phyloP scores from a whole-genome alignment of 2,113 vertebrate genomes.

The Poeciliopsis prolifica region DNA sequence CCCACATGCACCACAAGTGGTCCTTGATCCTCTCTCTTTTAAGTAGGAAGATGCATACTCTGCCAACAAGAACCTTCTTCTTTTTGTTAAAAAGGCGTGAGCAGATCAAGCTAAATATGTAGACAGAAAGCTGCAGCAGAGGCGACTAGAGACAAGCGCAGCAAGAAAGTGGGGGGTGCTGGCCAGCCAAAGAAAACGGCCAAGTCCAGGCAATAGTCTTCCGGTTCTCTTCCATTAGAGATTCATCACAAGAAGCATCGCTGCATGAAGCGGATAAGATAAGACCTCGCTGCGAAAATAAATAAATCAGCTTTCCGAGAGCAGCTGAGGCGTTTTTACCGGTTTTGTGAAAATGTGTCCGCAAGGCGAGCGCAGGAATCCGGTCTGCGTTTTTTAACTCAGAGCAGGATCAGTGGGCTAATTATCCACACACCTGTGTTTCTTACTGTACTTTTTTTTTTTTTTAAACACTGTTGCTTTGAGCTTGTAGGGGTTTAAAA shows the following conservation, averaged over 20 bases:
- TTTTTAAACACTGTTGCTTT: not conserved
- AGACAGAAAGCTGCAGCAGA: constrained; percentile 28
- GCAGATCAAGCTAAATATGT: constrained; percentile 30
- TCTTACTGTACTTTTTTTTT: not conserved
- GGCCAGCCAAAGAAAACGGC: constrained; percentile 56
- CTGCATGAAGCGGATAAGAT: constrained; percentile 58
- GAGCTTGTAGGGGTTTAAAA: not conserved
- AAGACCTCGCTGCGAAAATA: constrained; percentile 46
- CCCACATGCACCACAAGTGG: constrained; percentile 25
- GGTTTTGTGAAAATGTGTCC: constrained; percentile 28
- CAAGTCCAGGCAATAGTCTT: constrained; percentile 68
- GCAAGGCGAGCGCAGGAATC: constrained; percentile 45
- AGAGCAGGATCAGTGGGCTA: constrained; percentile 37
- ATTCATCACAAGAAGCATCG: constrained; percentile 60
- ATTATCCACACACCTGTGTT: constrained; percentile 1
- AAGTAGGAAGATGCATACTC: constrained; percentile 26
- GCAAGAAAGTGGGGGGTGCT: constrained; percentile 10
- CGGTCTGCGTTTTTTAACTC: constrained; percentile 44
- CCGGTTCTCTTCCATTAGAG: constrained; percentile 60
- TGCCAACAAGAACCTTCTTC: constrained; percentile 29
- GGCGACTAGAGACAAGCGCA: constrained; percentile 18
- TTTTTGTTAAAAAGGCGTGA: constrained; percentile 33
- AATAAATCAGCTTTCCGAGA: constrained; percentile 24
- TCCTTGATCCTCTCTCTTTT: constrained; percentile 13
- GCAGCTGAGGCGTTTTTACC: constrained; percentile 54